Evolutionary conservation across 2,113 vertebrate species (phyloP).

Genomic region (Austrofundulus limnaeus): DNA sequence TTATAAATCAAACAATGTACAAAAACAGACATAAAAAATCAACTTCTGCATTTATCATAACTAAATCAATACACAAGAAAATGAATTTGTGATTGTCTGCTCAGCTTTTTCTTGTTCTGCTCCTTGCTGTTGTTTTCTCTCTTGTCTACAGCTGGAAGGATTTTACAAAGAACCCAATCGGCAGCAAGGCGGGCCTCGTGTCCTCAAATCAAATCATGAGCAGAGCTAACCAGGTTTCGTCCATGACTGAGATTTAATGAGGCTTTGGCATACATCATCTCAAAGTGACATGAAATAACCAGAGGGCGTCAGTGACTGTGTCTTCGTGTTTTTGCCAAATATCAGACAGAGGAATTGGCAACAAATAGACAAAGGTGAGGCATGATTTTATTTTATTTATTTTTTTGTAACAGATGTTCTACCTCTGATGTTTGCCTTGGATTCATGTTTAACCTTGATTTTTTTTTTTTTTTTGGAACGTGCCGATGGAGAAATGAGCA

Average conservation of each 20-base stretch:
- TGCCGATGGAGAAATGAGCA: conserved; percentile 18
- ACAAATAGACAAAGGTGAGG: conserved; percentile 33
- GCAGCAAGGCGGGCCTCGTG: conserved; percentile 32
- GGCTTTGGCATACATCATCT: conserved; percentile 59
- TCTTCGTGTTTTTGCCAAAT: conserved; percentile 34
- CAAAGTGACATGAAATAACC: conserved; percentile 62
- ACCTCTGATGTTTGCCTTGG: conserved; percentile 31
- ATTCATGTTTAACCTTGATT: conserved; percentile 58
- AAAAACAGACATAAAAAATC: conserved; percentile 1
- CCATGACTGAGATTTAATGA: conserved; percentile 66
- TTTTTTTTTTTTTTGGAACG: conserved; percentile 55
- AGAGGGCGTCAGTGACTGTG: conserved; percentile 38
- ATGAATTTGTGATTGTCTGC: conserved; percentile 35
- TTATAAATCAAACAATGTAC: too few relatives aligned
- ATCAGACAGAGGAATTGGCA: conserved; percentile 29
- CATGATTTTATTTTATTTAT: too few relatives aligned
- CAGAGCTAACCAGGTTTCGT: conserved; percentile 58
- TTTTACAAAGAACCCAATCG: conserved; percentile 69
- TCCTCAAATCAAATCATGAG: conserved; percentile 65
- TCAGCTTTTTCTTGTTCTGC: conserved; percentile 44
- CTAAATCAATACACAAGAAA: conserved; percentile 34
- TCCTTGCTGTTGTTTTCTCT: conserved; percentile 1
- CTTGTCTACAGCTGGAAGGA: conserved; percentile 39
- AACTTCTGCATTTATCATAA: conserved; percentile 24
- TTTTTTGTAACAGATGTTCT: conserved; percentile 57